Percentiles rank a stretch among this genome's conserved stretches.
Evolutionary conservation across 2,797 vertebrate genomes (phyloP).

Genomic region (Gymnopithys bicolor): DNA sequence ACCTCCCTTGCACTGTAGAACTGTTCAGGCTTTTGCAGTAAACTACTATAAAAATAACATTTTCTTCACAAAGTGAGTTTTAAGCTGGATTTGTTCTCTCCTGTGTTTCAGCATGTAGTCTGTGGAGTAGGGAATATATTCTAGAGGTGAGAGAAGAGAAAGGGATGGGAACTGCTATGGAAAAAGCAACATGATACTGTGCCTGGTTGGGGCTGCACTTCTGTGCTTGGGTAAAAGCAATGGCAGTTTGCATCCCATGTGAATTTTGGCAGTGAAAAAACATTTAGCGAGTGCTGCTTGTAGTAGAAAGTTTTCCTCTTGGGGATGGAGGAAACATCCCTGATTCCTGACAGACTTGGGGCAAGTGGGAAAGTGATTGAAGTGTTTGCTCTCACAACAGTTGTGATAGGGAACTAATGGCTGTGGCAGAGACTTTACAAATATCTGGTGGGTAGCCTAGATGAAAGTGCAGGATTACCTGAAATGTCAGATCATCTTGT

Average conservation of each 20-base stretch:
- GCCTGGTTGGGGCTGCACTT: background rate
- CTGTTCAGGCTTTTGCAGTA: background rate
- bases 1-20: background rate
- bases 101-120: background rate
- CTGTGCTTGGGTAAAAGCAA: background rate
- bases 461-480: slow-evolving; percentile 26
- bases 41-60: background rate
- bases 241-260: background rate
- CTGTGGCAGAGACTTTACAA: background rate
- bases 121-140: background rate
- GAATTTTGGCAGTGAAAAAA: background rate
- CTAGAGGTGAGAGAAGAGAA: background rate
- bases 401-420: background rate
- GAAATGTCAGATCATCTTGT: background rate
- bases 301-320: background rate
- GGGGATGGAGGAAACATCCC: background rate
- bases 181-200: background rate
- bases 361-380: background rate
- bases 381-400: background rate
- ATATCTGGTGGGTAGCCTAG: background rate
- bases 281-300: background rate
- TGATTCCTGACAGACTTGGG: background rate
- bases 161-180: background rate
- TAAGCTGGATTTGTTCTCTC: background rate
- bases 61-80: background rate